These are phyloP conservation scores for Enteromius mattozi DNA, from an alignment of 2,797 vertebrate species.

Conservation along the genomic window DNA sequence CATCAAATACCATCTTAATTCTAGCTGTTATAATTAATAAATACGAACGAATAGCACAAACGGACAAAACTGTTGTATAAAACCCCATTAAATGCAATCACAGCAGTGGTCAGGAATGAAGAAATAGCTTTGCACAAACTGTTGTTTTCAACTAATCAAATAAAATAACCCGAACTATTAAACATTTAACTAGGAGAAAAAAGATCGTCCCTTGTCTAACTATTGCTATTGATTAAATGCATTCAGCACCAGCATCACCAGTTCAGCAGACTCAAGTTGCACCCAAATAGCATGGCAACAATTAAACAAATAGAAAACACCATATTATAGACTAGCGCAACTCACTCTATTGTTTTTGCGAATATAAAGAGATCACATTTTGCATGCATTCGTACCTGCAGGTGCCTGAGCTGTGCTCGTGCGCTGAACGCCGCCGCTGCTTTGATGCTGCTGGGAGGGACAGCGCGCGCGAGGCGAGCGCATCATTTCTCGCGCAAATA, in stretches of 20 bases:
- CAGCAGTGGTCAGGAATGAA: background rate
- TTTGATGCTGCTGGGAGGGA: constrained; percentile 55
- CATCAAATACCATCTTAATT: background rate
- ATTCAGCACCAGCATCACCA: constrained; percentile 1
- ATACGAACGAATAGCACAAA: background rate
- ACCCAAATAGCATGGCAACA: constrained; percentile 9
- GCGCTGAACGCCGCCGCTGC: constrained; percentile 44
- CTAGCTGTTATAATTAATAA: background rate
- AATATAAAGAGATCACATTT: background rate
- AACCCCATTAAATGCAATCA: background rate
- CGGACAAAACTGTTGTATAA: background rate
- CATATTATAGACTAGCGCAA: background rate
- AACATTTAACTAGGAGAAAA: background rate
- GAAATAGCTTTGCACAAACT: background rate
- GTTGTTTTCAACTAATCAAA: background rate
- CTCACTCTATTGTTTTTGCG: background rate
- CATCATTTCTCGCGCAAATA: constrained; percentile 47
- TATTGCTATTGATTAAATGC: background rate
- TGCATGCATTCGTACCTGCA: constrained; percentile 28
- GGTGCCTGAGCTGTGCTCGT: constrained; percentile 40
- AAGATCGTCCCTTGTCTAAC: background rate
- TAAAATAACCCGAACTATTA: background rate
- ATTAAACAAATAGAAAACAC: background rate
- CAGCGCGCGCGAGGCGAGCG: constrained; percentile 49
- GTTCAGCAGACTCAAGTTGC: background rate